Percentiles rank a stretch among this genome's conserved stretches.
These are phyloP conservation scores for Protobothrops mucrosquamatus DNA, from an alignment of 2,113 vertebrate species.

Conservation along the genomic window DNA sequence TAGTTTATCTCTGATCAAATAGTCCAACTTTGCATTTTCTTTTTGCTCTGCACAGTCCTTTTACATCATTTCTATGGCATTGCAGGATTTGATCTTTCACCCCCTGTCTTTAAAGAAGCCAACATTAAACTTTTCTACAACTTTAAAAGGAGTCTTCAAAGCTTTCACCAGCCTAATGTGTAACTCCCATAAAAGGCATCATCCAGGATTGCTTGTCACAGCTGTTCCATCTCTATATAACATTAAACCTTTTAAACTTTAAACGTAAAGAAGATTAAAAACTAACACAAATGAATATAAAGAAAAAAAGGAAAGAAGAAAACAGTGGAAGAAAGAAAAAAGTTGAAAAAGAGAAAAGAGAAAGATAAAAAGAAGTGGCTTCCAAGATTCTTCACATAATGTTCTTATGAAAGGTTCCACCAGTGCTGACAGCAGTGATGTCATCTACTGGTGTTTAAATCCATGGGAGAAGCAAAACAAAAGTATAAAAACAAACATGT, in stretches of 20 bases:
- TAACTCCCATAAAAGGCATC: neutral
- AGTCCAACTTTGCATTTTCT: neutral
- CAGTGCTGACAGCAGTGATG: neutral
- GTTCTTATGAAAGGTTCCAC: neutral
- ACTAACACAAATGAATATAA: neutral
- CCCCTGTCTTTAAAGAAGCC: neutral
- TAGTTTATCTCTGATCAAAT: neutral
- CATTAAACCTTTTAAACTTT: neutral
- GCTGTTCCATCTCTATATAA: neutral
- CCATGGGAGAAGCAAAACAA: neutral
- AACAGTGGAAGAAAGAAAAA: neutral
- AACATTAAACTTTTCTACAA: neutral
- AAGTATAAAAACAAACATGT: neutral
- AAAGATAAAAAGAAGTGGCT: neutral
- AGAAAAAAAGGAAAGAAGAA: neutral
- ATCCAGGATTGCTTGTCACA: neutral
- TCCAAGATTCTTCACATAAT: neutral
- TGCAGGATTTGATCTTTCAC: neutral
- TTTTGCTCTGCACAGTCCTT: neutral
- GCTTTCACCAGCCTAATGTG: neutral
- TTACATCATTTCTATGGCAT: neutral
- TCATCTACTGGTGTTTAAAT: neutral
- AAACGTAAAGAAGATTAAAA: neutral
- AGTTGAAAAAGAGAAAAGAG: neutral
- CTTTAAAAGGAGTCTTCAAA: neutral